Base-by-base conservation (phyloP, 2,797 vertebrate genomes). In the Liparis tanakae region DNA sequence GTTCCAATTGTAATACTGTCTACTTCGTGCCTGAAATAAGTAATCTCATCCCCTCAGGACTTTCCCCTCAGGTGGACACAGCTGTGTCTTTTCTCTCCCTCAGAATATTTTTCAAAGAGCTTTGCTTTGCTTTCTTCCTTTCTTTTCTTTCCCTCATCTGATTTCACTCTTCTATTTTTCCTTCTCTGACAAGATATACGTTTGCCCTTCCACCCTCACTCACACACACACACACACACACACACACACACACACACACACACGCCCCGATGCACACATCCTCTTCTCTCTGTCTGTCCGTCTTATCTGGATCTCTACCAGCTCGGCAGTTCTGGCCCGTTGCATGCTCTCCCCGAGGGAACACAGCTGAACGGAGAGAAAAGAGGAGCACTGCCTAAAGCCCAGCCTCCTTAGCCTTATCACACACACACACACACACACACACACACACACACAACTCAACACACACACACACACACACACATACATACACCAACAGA, bases 231-330 rank as follows among this genome's bases (percentile, higher is more conserved):
- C 37, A 25, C 37, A 59, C 44, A 48, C 34, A 64, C 12, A 55
- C 37, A n/a, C 74, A 70, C 79, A 78, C 44, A 0, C 33, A 22
- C 61, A 61, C 25, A 59, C 37, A 25, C 44, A 62, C 46, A 48
- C 39, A 67, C 14, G 33, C 75, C 65, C 62, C 46, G 20, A 17
- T 68, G 70, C 80, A 67, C 80, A 86, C 53, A 67, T 54, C 36
- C 46, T 37, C 60, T 68, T 76, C 69, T 75, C 70, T 80, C 71
- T 71, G 66, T 72, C 82, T 76, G 79, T 80, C 77, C 77, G 78
- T 86, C 90, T 90, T 80, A 88, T 88, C 85, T 87, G 69, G 83
- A 90, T 85, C 84, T 88, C 55, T 70, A 83, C 72, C 78, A 81
- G 80, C 37, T 55, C 18, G 13, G 74, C 60, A 74, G 84, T 88